Conservation (phyloP, 2,113 vertebrate species). For the Mesocricetus auratus region DNA sequence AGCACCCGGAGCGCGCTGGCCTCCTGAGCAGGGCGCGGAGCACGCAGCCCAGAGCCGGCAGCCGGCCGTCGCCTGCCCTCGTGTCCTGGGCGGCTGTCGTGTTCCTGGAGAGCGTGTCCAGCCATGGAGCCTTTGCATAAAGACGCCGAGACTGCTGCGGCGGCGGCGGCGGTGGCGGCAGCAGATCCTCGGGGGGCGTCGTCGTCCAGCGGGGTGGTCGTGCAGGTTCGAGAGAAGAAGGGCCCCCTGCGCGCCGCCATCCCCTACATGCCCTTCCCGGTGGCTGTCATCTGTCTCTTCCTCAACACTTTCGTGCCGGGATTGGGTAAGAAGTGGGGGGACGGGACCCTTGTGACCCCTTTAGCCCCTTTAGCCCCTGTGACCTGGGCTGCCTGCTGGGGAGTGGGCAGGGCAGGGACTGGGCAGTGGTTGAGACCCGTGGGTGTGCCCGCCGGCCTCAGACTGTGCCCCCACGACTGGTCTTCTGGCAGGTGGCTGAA, state of each 20-base stretch:
- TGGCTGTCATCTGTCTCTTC: constrained; percentile 97
- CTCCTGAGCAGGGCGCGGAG: neutral
- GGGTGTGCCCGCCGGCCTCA: neutral
- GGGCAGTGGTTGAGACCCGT: neutral
- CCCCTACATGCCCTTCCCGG: constrained; percentile 97
- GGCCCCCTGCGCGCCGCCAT: constrained; percentile 95
- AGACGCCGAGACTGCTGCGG: constrained; percentile 71
- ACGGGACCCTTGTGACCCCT: neutral
- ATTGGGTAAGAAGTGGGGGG: constrained; percentile 90
- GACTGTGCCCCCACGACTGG: neutral
- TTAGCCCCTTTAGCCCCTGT: neutral
- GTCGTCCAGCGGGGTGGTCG: constrained; percentile 94
- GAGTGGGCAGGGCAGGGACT: fast-evolving
- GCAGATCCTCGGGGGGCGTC: constrained; percentile 83
- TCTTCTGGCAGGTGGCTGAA: constrained; percentile 24
- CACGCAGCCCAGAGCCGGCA: neutral
- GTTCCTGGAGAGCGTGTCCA: neutral
- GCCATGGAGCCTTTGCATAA: constrained; percentile 77
- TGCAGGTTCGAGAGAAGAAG: constrained; percentile 98
- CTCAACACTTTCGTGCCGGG: constrained; percentile 98
- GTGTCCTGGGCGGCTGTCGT: neutral
- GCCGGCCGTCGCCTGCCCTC: neutral
- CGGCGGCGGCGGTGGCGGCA: constrained; percentile 20
- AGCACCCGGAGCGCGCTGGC: neutral
- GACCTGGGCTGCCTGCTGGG: neutral